Base-by-base conservation (phyloP, 1,140 invertebrate species). In the Drosophila kanapiae region DNA sequence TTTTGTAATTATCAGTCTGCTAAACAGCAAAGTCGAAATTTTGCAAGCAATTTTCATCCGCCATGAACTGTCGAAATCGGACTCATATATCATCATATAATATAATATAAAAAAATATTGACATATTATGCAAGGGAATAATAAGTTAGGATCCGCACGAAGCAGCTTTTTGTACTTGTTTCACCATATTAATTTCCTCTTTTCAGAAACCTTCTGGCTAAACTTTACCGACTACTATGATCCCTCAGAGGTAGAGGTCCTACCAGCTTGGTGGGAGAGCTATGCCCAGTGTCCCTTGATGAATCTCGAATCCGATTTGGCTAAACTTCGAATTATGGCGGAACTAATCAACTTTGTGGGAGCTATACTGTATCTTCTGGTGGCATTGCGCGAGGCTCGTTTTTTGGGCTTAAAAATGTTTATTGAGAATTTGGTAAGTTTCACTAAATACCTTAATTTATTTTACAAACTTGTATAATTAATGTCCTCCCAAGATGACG, bases 321-420 rank as follows among this genome's bases (percentile, higher is more conserved):
- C 91, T 33, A 91, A 92, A 29, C 93, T 97, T 7, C 93, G 97
- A 71, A 93, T 97, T 33, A 93, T 93, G 27, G 94, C 95, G 2
- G 97, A 98, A 93, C 82, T 97, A 6, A 83, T 95, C 0, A 95
- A 97, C 83, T 95, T 96, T 91, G 77, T 97, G 1, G 97, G 97
- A 8, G 96, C 97, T 0, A 93, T 97, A 43, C 93, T 96, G 0
- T 98, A 98, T 85, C 95, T 98, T n/a, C 91, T 95, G 0, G 96
- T 97, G 1, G 97, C 97, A 0, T 82, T 97, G 11, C 93, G 96
- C 14, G 97, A 98, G 93, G 96, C 96, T 0, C 94, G 95, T 59
- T 98, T 98, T 93, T 93, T 98, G 4, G 97, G 97, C 1, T 94
- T 95, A 8, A 96, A 97, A 81, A 98, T 98, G 96, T 98, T 98